Evolutionary conservation across 2,113 vertebrate genomes (phyloP).

Genomic region (Condylura cristata): DNA sequence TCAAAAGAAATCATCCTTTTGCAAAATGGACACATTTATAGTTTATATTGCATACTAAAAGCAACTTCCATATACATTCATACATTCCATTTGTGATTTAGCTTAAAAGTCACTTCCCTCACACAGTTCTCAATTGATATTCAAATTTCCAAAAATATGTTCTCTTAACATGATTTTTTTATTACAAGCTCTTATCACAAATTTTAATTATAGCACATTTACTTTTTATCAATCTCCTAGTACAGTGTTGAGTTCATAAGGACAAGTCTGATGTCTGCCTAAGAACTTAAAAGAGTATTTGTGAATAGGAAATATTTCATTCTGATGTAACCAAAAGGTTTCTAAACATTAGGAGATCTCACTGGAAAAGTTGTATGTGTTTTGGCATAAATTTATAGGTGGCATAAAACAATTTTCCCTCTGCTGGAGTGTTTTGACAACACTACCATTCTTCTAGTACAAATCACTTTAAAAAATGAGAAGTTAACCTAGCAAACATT

Average conservation of each 20-base stretch:
- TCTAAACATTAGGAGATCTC: not conserved
- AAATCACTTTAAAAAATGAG: not conserved
- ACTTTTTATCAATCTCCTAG: not conserved
- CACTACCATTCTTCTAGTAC: not conserved
- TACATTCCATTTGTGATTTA: not conserved
- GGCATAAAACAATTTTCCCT: not conserved
- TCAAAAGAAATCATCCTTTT: not conserved
- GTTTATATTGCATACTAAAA: not conserved
- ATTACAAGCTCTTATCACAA: not conserved
- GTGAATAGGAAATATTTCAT: not conserved
- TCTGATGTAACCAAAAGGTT: not conserved
- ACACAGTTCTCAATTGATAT: not conserved
- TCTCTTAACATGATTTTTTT: not conserved
- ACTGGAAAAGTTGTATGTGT: not conserved
- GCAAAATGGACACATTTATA: not conserved
- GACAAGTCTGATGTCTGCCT: not conserved
- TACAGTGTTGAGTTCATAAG: not conserved
- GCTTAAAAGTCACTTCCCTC: not conserved
- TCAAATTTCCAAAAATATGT: not conserved
- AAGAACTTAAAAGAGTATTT: not conserved
- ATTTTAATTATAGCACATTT: conserved; percentile 3
- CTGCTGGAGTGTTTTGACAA: not conserved
- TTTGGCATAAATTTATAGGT: not conserved
- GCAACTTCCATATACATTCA: not conserved
- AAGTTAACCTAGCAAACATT: not conserved